Evolutionary conservation across 1,140 invertebrate species (phyloP).

Genomic region (Eurosta solidaginis): DNA sequence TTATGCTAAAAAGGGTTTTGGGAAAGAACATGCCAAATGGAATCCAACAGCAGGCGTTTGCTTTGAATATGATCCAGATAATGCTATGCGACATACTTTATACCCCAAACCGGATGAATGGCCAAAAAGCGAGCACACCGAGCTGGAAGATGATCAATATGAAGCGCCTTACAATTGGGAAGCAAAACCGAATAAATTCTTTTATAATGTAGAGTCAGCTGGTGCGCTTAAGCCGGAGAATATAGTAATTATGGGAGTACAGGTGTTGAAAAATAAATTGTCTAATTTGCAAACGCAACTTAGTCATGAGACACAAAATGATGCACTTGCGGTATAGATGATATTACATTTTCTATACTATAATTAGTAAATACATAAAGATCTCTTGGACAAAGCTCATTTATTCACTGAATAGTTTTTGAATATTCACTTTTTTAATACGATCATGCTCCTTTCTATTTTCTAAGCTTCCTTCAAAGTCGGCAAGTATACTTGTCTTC

Average conservation of each 20-base stretch:
- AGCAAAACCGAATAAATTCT: constrained; percentile 97
- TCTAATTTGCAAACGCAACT: constrained; percentile 93
- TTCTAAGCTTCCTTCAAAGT: neutral
- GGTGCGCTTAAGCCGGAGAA: constrained; percentile 95
- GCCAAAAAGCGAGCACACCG: constrained; percentile 97
- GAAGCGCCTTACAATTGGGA: constrained; percentile 93
- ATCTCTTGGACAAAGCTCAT: neutral
- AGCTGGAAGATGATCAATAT: constrained; percentile 90
- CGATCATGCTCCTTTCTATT: neutral
- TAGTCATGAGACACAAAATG: constrained; percentile 83
- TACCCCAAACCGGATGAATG: constrained; percentile 98
- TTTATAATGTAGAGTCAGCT: constrained; percentile 93
- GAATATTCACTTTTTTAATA: neutral
- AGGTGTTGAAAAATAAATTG: constrained; percentile 93
- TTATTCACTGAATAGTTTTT: constrained; percentile 34
- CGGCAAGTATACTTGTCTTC: neutral
- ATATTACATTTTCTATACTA: neutral
- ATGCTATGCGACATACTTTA: constrained; percentile 93
- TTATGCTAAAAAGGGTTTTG: constrained; percentile 96
- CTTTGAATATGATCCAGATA: constrained; percentile 99
- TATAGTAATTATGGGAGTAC: constrained; percentile 94
- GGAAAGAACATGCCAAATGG: constrained; percentile 99
- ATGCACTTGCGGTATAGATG: constrained; percentile 76
- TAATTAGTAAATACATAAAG: neutral
- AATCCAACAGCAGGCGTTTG: constrained; percentile 97